A percentile compares a stretch with the other conserved stretches of the same genome.
These are phyloP conservation scores for Lamellibrachia luymesi DNA, from an alignment of 1,140 invertebrate genomes.

Conservation along the genomic window DNA sequence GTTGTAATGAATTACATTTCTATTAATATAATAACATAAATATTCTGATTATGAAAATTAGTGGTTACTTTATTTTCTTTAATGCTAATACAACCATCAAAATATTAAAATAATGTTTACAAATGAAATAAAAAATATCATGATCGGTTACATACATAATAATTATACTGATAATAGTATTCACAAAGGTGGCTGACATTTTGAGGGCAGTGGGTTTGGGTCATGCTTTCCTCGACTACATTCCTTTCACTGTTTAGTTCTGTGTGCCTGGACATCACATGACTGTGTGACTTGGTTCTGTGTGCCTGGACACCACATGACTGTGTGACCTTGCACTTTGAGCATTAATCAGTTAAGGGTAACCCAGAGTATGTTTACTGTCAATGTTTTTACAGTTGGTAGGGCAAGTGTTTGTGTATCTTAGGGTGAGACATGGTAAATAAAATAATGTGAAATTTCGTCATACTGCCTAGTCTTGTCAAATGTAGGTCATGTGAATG, in stretches of 20 bases:
- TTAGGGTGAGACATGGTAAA: not conserved
- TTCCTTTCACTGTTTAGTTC: slow-evolving; percentile 16
- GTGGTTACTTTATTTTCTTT: no score
- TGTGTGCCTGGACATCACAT: slow-evolving; percentile 10
- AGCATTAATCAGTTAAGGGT: not conserved
- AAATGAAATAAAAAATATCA: no score
- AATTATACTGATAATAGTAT: no score
- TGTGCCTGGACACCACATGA: not conserved
- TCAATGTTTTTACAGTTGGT: not conserved
- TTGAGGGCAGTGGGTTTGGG: no score
- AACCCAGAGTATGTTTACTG: not conserved
- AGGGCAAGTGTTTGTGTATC: not conserved
- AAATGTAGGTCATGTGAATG: not conserved
- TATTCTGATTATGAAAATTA: no score
- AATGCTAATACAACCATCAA: no score
- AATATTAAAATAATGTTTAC: no score
- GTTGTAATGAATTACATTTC: no score
- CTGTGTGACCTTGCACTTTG: not conserved
- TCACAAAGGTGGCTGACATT: no score
- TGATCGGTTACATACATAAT: no score
- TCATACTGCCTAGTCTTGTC: not conserved
- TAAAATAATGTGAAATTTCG: not conserved
- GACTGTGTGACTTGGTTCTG: not conserved
- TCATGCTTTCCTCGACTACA: not conserved
- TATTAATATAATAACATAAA: no score